These are phyloP conservation scores for Sphaerodactylus townsendi DNA, from an alignment of 2,113 vertebrate genomes.

Conservation along the genomic window DNA sequence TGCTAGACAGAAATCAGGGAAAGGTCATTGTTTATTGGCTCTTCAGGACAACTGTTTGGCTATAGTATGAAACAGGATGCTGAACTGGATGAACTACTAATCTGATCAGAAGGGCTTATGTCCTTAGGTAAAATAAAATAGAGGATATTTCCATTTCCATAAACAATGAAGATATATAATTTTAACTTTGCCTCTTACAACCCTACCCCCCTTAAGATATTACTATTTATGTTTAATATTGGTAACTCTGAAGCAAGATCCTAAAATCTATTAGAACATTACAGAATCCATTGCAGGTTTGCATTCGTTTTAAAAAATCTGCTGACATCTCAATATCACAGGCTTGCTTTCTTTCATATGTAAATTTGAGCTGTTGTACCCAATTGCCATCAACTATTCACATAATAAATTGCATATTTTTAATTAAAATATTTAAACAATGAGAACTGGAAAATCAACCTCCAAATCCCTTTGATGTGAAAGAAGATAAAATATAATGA, in stretches of 20 bases:
- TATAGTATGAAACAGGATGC: too few species aligned
- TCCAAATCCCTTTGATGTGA: constrained; percentile 57
- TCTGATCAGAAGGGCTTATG: too few species aligned
- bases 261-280: constrained; percentile 45
- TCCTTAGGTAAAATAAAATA: neutral
- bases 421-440: constrained; percentile 71
- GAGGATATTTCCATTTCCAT: neutral
- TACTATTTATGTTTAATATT: constrained; percentile 7
- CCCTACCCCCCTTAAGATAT: constrained; percentile 4
- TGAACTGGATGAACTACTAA: too few species aligned
- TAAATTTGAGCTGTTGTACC: constrained; percentile 52
- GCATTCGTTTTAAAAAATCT: constrained; percentile 38
- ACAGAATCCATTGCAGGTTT: constrained; percentile 58
- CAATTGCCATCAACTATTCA: constrained; percentile 53
- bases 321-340: constrained; percentile 61
- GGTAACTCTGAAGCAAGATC: constrained; percentile 44
- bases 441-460: constrained; percentile 63
- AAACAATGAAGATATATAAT: neutral
- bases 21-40: too few species aligned
- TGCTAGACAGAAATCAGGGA: too few species aligned
- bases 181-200: constrained; percentile 24
- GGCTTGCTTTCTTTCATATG: constrained; percentile 68
- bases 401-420: constrained; percentile 59
- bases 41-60: too few species aligned
- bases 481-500: constrained; percentile 55